Evolutionary conservation across 2,113 vertebrate genomes (phyloP).

Genomic region (Octodon degus): DNA sequence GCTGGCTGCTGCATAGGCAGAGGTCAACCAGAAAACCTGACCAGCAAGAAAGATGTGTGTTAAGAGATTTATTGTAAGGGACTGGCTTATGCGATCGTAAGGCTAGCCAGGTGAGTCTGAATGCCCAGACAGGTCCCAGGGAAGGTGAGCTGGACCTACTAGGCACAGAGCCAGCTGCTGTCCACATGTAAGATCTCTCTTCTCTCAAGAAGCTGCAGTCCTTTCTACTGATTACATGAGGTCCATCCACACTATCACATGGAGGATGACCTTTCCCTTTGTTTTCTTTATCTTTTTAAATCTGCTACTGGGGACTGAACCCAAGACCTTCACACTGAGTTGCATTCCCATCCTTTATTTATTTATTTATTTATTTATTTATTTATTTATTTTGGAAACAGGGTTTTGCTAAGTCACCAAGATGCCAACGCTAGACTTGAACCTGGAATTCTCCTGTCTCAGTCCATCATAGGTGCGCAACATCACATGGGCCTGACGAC

Average conservation of each 20-base stretch:
- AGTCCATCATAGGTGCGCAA: not conserved
- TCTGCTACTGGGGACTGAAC: not conserved
- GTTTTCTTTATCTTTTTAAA: not conserved
- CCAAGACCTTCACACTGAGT: not conserved
- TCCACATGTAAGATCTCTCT: not conserved
- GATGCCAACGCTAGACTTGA: not conserved
- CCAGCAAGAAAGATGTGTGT: not conserved
- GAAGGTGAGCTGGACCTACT: not conserved
- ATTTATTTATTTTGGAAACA: not conserved
- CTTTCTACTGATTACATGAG: not conserved
- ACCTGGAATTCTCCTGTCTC: not conserved
- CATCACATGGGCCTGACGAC: not conserved
- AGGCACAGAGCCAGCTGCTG: not conserved
- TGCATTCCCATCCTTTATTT: not conserved
- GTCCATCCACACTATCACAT: not conserved
- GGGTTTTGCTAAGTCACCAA: not conserved
- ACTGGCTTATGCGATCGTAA: not conserved
- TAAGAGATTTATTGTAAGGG: not conserved
- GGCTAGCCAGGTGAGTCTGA: not conserved
- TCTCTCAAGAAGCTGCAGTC: not conserved
- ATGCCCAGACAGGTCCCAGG: not conserved
- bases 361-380: not conserved
- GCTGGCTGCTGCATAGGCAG: not conserved
- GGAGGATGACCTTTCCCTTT: not conserved
- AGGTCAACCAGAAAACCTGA: not conserved